These are phyloP conservation scores for Chaenogobius annularis DNA, from an alignment of 2,113 vertebrate species.

Conservation along the genomic window DNA sequence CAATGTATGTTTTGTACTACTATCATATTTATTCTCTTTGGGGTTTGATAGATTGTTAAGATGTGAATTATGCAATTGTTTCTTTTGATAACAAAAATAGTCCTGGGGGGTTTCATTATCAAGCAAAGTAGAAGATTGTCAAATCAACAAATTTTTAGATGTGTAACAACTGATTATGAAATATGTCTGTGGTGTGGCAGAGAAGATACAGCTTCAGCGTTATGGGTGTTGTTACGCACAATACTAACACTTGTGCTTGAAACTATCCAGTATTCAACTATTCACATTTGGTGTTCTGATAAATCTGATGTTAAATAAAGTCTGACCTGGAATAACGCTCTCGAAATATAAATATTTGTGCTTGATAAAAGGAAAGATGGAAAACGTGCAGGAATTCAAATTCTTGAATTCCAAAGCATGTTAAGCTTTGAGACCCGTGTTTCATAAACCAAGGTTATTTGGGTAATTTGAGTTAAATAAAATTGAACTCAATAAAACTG, in stretches of 20 bases:
- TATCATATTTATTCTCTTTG: constrained; percentile 38
- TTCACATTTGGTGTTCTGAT: not conserved
- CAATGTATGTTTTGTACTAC: constrained; percentile 21
- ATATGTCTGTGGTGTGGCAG: not conserved
- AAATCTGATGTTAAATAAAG: not conserved
- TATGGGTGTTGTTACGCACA: not conserved
- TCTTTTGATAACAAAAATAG: constrained; percentile 66
- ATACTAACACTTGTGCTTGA: not conserved
- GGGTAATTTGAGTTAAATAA: not conserved
- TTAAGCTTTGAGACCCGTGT: not conserved
- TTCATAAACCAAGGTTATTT: not conserved
- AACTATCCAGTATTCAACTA: not conserved
- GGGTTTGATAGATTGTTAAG: constrained; percentile 44
- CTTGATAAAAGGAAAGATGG: not conserved
- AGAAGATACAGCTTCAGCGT: not conserved
- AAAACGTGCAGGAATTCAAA: constrained; percentile 1
- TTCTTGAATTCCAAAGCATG: not conserved
- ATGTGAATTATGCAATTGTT: constrained; percentile 66
- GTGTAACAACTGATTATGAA: not conserved
- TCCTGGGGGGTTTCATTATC: constrained; percentile 62
- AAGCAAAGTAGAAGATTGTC: constrained; percentile 49
- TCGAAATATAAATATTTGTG: constrained; percentile 1
- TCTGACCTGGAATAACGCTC: not conserved
- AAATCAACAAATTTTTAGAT: constrained; percentile 29
- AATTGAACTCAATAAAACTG: not conserved